A percentile compares a stretch with the other conserved stretches of the same genome.
These are phyloP conservation scores for Genyomyrus donnyi DNA, from an alignment of 2,113 vertebrate genomes.

Conservation along the genomic window DNA sequence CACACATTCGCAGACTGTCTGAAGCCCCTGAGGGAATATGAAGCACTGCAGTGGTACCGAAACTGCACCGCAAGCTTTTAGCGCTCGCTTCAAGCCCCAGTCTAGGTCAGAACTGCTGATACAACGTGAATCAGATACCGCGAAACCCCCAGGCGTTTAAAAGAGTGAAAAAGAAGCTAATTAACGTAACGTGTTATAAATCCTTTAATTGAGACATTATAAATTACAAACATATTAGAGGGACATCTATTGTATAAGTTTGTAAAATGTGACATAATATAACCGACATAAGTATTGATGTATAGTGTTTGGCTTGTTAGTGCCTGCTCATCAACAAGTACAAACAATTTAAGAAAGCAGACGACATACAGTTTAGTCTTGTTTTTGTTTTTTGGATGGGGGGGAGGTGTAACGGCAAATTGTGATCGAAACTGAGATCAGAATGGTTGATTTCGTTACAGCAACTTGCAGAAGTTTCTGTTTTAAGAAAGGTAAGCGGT, in stretches of 20 bases:
- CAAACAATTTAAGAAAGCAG: neutral
- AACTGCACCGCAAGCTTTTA: neutral
- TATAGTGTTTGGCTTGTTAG: constrained; percentile 25
- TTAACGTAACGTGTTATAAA: constrained; percentile 40
- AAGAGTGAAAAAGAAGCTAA: neutral
- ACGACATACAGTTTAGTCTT: neutral
- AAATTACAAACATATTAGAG: constrained; percentile 55
- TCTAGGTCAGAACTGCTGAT: neutral
- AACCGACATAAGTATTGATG: constrained; percentile 27
- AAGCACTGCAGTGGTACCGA: neutral
- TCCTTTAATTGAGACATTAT: constrained; percentile 57
- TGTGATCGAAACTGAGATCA: neutral
- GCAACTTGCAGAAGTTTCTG: neutral
- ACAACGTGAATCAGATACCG: neutral
- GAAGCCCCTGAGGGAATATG: neutral
- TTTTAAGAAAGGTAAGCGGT: neutral
- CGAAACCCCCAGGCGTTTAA: neutral
- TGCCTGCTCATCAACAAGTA: constrained; percentile 13
- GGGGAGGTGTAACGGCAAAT: neutral
- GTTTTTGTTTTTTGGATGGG: constrained; percentile 23
- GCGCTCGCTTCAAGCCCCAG: neutral
- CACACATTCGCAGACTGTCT: neutral
- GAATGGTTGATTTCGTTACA: neutral
- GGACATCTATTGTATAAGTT: constrained; percentile 32
- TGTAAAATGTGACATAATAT: constrained; percentile 30